A percentile compares a stretch with the other conserved stretches of the same genome.
phyloP scores from a whole-genome alignment of 2,888 invertebrate genomes.

The Noctua pronuba region DNA sequence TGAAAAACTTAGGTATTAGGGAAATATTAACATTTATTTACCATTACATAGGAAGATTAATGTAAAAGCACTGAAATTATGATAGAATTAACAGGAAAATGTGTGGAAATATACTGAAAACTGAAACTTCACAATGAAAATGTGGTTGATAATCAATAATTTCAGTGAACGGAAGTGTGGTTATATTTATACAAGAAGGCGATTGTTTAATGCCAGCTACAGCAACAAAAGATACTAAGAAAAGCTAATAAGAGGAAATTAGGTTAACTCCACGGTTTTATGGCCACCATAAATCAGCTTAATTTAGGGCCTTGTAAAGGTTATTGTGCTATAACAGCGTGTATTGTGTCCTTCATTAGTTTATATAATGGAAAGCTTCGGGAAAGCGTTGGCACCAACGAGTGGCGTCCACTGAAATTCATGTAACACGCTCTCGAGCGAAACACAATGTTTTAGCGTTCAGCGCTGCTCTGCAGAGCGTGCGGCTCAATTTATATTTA shows the following conservation, averaged over 20 bases:
- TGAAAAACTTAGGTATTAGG: slow-evolving; percentile 13
- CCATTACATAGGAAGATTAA: not conserved
- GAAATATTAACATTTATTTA: slow-evolving; percentile 12
- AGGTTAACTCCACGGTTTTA: slow-evolving; percentile 62
- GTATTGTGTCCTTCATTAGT: slow-evolving; percentile 46
- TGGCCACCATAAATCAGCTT: slow-evolving; percentile 49
- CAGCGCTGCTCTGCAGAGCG: slow-evolving; percentile 35
- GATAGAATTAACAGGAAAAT: not conserved
- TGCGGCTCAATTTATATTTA: slow-evolving; percentile 83
- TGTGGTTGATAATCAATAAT: slow-evolving; percentile 57
- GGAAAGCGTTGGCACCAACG: slow-evolving; percentile 31
- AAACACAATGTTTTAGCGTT: slow-evolving; percentile 53
- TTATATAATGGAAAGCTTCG: slow-evolving; percentile 55
- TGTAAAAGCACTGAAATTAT: not conserved
- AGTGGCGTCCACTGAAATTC: slow-evolving; percentile 53
- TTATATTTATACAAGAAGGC: slow-evolving; percentile 26
- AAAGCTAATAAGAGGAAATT: slow-evolving; percentile 53
- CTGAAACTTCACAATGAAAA: slow-evolving; percentile 41
- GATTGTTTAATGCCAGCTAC: slow-evolving; percentile 19
- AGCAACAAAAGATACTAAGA: slow-evolving; percentile 30
- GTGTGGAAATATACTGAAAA: not conserved
- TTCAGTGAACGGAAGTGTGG: not conserved
- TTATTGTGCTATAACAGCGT: slow-evolving; percentile 39
- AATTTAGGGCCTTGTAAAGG: slow-evolving; percentile 56
- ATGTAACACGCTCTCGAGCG: slow-evolving; percentile 53